phyloP scores from a whole-genome alignment of 2,797 vertebrate species.

The Myotis planiceps region DNA sequence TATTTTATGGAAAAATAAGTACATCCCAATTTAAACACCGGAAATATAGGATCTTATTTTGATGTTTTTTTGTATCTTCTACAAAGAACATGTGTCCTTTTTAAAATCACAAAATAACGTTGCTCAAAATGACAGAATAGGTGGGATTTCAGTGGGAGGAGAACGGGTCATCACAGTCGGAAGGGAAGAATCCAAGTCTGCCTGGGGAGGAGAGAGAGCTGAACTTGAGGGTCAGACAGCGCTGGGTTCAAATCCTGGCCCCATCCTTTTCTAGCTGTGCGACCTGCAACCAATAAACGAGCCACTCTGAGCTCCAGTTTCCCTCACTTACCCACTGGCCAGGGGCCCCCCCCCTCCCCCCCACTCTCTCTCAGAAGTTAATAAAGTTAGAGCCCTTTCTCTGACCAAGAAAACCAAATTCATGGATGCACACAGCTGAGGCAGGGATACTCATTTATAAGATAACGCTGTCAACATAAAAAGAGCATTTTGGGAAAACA shows the following conservation, averaged over 20 bases:
- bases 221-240: too few species aligned
- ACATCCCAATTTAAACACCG: background rate
- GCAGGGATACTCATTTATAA: background rate
- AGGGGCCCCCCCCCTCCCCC: background rate
- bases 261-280: background rate
- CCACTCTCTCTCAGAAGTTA: background rate
- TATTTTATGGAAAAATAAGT: background rate
- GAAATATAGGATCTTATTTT: background rate
- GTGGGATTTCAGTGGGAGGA: background rate
- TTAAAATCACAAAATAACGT: background rate
- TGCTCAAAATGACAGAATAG: background rate
- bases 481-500: background rate
- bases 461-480: accelerated
- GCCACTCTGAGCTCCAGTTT: background rate
- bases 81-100: background rate
- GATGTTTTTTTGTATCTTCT: background rate
- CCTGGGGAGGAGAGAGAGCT: background rate
- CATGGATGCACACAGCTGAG: background rate
- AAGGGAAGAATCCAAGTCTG: background rate
- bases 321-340: background rate
- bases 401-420: background rate
- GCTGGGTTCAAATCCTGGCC: background rate
- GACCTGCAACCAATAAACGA: background rate
- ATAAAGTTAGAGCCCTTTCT: background rate
- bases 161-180: background rate